Evolutionary conservation across 2,888 invertebrate species (phyloP), one percentile per base, ranked within the genome.

Genomic region (Ephialtes manifestator): DNA sequence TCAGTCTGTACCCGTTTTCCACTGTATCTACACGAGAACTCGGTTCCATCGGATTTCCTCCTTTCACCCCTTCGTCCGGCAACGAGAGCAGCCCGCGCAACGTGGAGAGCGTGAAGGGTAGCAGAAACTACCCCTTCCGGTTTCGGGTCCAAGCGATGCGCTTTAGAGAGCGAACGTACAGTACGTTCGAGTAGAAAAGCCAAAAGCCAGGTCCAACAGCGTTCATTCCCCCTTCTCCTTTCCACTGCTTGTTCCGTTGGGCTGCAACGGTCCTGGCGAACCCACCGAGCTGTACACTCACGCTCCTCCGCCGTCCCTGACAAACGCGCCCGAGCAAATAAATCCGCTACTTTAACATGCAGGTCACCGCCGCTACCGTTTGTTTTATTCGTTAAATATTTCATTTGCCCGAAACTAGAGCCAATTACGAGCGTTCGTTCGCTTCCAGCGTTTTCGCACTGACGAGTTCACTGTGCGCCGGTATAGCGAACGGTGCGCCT

Each of bases 361-460:
- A 93, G 93, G 93, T 93, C 94, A 92, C 92, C 92, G 89, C 89
- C 90, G 88, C 86, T 91, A 91, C 89, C 92, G 93, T 93, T 94
- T 94, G 93, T 93, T 94, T 94, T 93, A 94, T 94, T 94, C 93
- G 92, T 94, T 93, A 93, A 93, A 94, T 94, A 94, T 93, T 94
- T 94, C 92, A 93, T 93, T 94, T 93, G 91, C 92, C 90, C 85
- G 78, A 85, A 92, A 92, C 91, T 90, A 91, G 89, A 89, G 92
- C 92, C 92, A 92, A 92, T 92, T 92, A 92, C 92, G 90, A 89
- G 89, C 86, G 65, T 67, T 35, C 55, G 79, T 79, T 76, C 79
- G 79, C 65, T 20, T 58, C 78, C 65, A 35, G 53, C 63, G 20
- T 28, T 68, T 67, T 74, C 10, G 11, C 53, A 48, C 39, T 55